These are phyloP conservation scores for Tromatobia lineatoria DNA, from an alignment of 2,888 invertebrate genomes.

Conservation along the genomic window DNA sequence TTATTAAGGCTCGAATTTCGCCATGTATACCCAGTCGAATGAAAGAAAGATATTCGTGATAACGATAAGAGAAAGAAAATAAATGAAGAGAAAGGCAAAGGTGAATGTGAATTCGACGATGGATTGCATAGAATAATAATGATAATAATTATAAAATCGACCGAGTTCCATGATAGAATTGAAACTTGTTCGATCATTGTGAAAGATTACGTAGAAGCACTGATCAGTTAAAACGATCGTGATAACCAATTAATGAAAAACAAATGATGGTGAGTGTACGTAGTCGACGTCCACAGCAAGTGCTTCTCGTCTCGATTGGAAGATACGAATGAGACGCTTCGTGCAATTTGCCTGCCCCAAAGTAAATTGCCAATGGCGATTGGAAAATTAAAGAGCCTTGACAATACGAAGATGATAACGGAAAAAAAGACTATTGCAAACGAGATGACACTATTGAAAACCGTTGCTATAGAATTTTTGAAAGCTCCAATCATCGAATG, in stretches of 20 bases:
- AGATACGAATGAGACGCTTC: slow-evolving; percentile 3
- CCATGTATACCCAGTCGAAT: slow-evolving; percentile 41
- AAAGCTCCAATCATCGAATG: slow-evolving; percentile 1
- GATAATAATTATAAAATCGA: slow-evolving; percentile 75
- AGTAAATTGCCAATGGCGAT: slow-evolving; percentile 1
- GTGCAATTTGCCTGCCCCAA: slow-evolving; percentile 2
- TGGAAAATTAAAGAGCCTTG: background rate
- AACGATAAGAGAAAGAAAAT: background rate
- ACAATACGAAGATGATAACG: slow-evolving; percentile 6
- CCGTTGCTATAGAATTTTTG: slow-evolving; percentile 3
- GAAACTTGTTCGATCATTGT: slow-evolving; percentile 84
- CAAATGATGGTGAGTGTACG: slow-evolving; percentile 76
- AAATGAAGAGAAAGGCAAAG: background rate
- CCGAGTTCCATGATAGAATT: slow-evolving; percentile 82
- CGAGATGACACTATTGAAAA: background rate
- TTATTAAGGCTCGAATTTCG: slow-evolving; percentile 55
- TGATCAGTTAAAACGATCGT: slow-evolving; percentile 70
- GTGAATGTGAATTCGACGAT: background rate
- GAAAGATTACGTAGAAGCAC: slow-evolving; percentile 68
- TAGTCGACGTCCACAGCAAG: slow-evolving; percentile 76
- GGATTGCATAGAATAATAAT: slow-evolving; percentile 34
- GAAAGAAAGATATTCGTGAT: slow-evolving; percentile 25
- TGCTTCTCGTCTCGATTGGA: slow-evolving; percentile 69
- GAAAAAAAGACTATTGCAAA: background rate
- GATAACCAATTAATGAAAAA: slow-evolving; percentile 73